Evolutionary conservation across 2,888 invertebrate species (phyloP), one percentile per base, ranked within the genome.

Genomic region (Amphipoea oculea): DNA sequence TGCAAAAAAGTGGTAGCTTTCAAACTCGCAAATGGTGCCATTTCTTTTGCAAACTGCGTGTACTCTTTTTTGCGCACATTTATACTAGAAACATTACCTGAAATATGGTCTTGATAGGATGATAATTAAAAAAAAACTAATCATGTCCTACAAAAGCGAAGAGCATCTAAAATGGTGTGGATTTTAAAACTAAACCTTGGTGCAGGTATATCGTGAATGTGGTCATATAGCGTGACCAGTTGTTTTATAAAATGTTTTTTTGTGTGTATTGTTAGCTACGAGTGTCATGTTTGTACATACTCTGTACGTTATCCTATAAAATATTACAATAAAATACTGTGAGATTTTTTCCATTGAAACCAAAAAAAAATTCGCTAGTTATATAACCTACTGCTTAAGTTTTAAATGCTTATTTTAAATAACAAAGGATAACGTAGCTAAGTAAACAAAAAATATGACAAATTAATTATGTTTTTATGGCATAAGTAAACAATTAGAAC

Each of bases 1-100:
- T 66, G 73, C 80, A 87, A 20, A 70, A 12, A 65, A 29, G 0
- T 4, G 6, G 1, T 20, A 17, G 4, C 29, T 36, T 36, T 69
- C 12, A n/a, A 12, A 67, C 2, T 60, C 9, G 1, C 11, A 62
- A 40, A n/a, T 17, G 4, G 6, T 29, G 6, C 0, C 6, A 6
- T 73, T 57, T n/a, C 54, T 40, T 70, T 23, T 36, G 17, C 2
- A 20, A 20, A 29, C 1, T 6, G 6, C 20, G 5, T 14, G n/a
- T 20, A 42, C 11, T 11, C 4, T 72, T 6, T 42, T 57, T 57
- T 60, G 29, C 12, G 6, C 1, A 60, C 2, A 29, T 36, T 36
- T 6, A 2, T 7, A 45, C 1, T 12, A 23, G 9, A 29, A 29
- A 29, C 4, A n/a, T 12, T 20, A 4, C 2, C 20, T 42, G 11